These are phyloP conservation scores for Ichneumoninae sp. DNA, from an alignment of 2,888 invertebrate genomes.

Conservation along the genomic window DNA sequence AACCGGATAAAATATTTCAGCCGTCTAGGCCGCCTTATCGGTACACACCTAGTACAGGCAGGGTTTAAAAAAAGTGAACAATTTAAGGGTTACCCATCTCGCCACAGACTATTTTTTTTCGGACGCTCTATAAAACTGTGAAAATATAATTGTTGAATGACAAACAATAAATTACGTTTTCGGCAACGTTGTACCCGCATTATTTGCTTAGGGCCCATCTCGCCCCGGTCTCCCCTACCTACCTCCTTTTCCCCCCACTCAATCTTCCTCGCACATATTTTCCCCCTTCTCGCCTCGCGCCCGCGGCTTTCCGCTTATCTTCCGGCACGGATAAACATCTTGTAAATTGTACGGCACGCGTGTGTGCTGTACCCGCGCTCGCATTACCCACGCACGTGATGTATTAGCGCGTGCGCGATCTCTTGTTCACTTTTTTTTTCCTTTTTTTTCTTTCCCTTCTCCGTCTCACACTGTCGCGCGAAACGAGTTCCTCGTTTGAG, in stretches of 20 bases:
- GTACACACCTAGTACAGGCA: too few relatives aligned
- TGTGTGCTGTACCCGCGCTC: conserved; percentile 43
- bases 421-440: not conserved
- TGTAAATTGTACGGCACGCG: conserved; percentile 60
- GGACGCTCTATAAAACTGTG: too few relatives aligned
- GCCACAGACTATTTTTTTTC: too few relatives aligned
- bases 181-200: too few relatives aligned
- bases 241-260: conserved; percentile 30
- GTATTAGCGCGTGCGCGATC: conserved; percentile 49
- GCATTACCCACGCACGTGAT: conserved; percentile 62
- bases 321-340: conserved; percentile 64
- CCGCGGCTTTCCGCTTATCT: conserved; percentile 52
- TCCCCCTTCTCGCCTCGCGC: conserved; percentile 44
- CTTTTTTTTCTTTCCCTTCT: not conserved
- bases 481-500: conserved; percentile 27
- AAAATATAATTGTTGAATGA: too few relatives aligned
- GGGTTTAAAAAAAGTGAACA: too few relatives aligned
- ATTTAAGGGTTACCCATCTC: too few relatives aligned
- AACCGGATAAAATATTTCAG: too few relatives aligned
- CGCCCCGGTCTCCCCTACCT: too few relatives aligned
- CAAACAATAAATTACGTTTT: too few relatives aligned
- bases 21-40: too few relatives aligned
- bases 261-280: conserved; percentile 35
- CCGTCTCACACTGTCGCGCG: conserved; percentile 8
- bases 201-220: too few relatives aligned